Evolutionary conservation across 37 sponge, comb jelly and placozoan species (phyloP), one percentile per base, ranked within the genome.

Genomic region (Agelas oroides): DNA sequence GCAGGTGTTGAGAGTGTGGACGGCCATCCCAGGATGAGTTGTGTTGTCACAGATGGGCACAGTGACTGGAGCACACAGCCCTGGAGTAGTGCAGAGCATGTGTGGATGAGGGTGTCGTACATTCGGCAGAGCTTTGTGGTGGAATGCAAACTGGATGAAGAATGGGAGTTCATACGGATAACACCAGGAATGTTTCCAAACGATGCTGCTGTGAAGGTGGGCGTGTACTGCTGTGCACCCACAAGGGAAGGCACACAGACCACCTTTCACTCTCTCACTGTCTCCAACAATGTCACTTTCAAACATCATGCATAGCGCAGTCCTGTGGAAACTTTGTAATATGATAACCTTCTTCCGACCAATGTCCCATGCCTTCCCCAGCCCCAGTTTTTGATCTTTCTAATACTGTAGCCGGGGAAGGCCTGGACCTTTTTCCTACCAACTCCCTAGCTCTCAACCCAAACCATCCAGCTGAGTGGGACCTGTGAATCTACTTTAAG

Each of bases 1-100:
- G 73, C 87, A 27, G 87, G 87, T 19, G 78, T 86, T 21, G 87
- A 86, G 40, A 15, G 35, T 8, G 87, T 71, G 28, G 54, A 36
- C 24, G 80, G 73, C 21, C 6, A 12, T 6, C 87, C 87, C 1
- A 32, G 27, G 20, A 86, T 86, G 87, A 77, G 79, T 30, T 72
- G 80, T 60, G 87, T 86, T n/a, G 73, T 86, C 31, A 86, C 87
- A 0, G 71, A 86, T 28, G 65, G 57, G 34, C 25, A 31, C 19
- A 86, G 87, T 35, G 87, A 86, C 34, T 86, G 87, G 87, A 60
- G 27, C 65, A 59, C 56, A 19, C 23, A 20, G 15, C 17, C 72
- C 16, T 86, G 87, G 87, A 36, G 67, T 19, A 53, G 41, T 23
- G 32, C 73, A 19, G 32, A 70, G 28, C 38, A 72, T 28, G 75